A percentile compares a stretch with the other conserved stretches of the same genome.
These are phyloP conservation scores for Troilus luridus DNA, from an alignment of 2,888 invertebrate genomes.

Conservation along the genomic window DNA sequence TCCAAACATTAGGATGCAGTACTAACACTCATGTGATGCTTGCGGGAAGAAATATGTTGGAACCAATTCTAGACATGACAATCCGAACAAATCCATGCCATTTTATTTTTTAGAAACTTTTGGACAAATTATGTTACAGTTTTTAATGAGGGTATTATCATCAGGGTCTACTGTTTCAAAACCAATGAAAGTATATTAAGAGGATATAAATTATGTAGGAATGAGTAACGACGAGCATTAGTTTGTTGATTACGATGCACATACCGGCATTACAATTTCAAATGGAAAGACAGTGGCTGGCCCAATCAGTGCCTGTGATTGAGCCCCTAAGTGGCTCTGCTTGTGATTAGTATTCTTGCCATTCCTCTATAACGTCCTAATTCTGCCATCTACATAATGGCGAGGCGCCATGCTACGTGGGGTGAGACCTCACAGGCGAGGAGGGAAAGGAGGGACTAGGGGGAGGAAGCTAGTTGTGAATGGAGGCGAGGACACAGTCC, in stretches of 20 bases:
- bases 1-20: no score
- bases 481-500: not conserved
- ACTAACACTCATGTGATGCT: no score
- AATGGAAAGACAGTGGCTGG: slow-evolving; percentile 23
- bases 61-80: no score
- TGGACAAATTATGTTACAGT: not conserved
- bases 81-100: no score
- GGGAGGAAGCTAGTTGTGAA: not conserved
- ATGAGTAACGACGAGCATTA: not conserved
- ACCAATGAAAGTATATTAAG: slow-evolving; percentile 1
- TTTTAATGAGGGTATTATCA: not conserved
- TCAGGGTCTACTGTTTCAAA: not conserved
- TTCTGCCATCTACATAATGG: not conserved
- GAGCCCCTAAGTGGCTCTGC: not conserved
- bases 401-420: not conserved
- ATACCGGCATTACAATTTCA: slow-evolving; percentile 36
- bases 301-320: not conserved
- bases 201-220: slow-evolving; percentile 1
- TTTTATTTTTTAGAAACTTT: no score
- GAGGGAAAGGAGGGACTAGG: no score
- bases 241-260: slow-evolving; percentile 14
- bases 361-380: not conserved
- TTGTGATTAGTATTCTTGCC: slow-evolving; percentile 8
- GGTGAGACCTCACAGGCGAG: not conserved
- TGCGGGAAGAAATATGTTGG: no score